Evolutionary conservation across 2,113 vertebrate genomes (phyloP).

Genomic region (Spizaetus ornatus): DNA sequence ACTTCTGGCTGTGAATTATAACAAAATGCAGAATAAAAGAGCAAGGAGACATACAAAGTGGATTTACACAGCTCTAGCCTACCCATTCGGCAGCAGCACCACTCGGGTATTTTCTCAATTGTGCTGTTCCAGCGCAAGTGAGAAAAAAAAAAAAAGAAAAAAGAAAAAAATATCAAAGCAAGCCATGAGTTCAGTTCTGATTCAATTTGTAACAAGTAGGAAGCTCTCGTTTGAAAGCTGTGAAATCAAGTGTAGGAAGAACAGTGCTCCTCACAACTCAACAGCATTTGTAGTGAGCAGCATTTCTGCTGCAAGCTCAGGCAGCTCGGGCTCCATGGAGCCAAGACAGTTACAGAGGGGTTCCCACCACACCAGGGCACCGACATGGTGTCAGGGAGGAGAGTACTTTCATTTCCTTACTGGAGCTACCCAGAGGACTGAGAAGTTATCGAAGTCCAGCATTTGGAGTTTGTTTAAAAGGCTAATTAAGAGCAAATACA

Average conservation of each 20-base stretch:
- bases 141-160: background rate
- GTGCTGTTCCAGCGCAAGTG: background rate
- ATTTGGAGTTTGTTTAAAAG: background rate
- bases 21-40: background rate
- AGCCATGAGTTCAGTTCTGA: background rate
- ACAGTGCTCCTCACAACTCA: background rate
- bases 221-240: background rate
- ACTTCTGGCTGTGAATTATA: background rate
- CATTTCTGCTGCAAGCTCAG: background rate
- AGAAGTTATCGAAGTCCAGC: background rate
- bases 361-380: background rate
- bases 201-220: background rate
- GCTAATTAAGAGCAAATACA: background rate
- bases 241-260: background rate
- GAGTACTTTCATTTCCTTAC: background rate
- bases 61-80: background rate
- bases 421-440: background rate
- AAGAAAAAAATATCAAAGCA: background rate
- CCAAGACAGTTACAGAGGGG: background rate
- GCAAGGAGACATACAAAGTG: background rate
- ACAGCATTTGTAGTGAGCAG: background rate
- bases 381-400: background rate
- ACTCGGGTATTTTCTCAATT: background rate
- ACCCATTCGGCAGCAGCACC: background rate
- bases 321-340: background rate